Evolutionary conservation across 23 tunicate genomes (phyloP).

Genomic region (Trididemnum clinides): DNA sequence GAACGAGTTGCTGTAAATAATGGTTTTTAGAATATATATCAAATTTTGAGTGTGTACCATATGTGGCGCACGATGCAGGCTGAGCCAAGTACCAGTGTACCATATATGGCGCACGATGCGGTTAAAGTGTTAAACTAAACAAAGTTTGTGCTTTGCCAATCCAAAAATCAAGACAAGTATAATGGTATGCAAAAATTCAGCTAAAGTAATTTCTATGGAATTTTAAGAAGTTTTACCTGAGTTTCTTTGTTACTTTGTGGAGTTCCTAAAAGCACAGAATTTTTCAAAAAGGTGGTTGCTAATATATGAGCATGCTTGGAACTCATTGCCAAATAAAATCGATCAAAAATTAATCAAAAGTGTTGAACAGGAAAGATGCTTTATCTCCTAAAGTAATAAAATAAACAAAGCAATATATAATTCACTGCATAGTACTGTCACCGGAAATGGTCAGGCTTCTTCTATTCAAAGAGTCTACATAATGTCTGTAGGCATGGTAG

Average conservation of each 20-base stretch:
- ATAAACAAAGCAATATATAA: background rate
- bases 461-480: background rate
- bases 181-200: no score
- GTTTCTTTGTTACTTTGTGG: background rate
- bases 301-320: background rate
- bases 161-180: no score
- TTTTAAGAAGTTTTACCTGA: background rate
- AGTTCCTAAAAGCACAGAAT: background rate
- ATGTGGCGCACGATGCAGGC: no score
- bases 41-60: no score
- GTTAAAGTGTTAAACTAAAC: no score
- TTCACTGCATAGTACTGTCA: slow-evolving; percentile 6
- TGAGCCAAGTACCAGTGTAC: no score
- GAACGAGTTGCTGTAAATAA: no score
- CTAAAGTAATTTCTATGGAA: no score
- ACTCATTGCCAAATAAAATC: background rate
- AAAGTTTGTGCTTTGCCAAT: no score
- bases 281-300: background rate
- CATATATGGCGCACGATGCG: no score
- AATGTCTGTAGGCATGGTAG: background rate
- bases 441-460: background rate
- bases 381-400: background rate
- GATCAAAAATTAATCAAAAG: background rate
- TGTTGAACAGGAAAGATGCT: background rate
- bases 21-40: no score